These are phyloP conservation scores for Andrena trimmerana DNA, from an alignment of 2,888 invertebrate genomes.

Conservation along the genomic window DNA sequence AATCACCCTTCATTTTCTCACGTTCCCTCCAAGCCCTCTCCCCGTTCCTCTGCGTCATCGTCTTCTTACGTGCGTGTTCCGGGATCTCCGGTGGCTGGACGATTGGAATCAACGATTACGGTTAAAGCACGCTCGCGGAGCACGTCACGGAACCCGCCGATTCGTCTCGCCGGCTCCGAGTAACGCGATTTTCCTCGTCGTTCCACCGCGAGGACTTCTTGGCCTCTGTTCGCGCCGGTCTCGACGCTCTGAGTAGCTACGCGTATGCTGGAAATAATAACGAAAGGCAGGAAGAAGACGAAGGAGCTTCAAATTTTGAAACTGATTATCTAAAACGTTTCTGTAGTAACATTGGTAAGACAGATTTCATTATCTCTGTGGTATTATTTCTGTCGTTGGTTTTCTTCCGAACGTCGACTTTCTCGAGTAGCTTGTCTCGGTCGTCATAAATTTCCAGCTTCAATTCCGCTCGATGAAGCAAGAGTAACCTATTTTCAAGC, in stretches of 20 bases:
- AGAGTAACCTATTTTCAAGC: background rate
- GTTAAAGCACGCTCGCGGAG: background rate
- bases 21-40: slow-evolving; percentile 18
- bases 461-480: no score
- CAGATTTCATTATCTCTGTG: no score
- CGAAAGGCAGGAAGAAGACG: background rate
- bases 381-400: background rate
- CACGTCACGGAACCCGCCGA: slow-evolving; percentile 62
- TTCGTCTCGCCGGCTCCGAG: slow-evolving; percentile 58
- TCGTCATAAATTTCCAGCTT: no score
- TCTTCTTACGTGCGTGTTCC: slow-evolving; percentile 37
- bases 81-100: slow-evolving; percentile 38
- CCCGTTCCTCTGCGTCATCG: slow-evolving; percentile 9
- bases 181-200: slow-evolving; percentile 67
- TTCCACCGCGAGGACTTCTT: slow-evolving; percentile 10
- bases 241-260: slow-evolving; percentile 40
- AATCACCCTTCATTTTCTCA: slow-evolving; percentile 47
- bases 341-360: background rate
- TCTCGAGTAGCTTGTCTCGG: no score
- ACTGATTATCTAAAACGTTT: background rate
- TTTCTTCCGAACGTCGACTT: no score
- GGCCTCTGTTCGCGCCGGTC: slow-evolving; percentile 43
- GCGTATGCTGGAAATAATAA: background rate
- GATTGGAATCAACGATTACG: slow-evolving; percentile 47
- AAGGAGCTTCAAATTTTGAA: background rate